Percentiles rank a stretch among this genome's conserved stretches.
These are phyloP conservation scores for Rhodophaea formosa DNA, from an alignment of 2,888 invertebrate species.

Conservation along the genomic window DNA sequence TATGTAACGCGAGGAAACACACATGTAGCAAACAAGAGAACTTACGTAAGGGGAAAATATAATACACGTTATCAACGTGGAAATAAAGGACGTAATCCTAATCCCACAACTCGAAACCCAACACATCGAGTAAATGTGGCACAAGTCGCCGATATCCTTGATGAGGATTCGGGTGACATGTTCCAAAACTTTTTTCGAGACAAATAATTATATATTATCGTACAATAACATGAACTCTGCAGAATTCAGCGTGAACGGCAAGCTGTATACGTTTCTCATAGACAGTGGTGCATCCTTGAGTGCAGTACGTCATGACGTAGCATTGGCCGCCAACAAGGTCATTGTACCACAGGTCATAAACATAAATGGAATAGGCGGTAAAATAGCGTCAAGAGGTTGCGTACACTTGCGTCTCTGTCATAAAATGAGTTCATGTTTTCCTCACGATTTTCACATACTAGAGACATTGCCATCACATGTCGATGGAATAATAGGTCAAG, in stretches of 20 bases:
- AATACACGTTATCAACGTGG: neutral
- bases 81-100: neutral
- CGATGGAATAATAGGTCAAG: slow-evolving; percentile 1
- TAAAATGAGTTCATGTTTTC: neutral
- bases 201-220: too few relatives aligned
- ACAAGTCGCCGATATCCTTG: too few relatives aligned
- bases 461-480: neutral
- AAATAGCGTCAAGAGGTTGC: too few relatives aligned
- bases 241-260: neutral
- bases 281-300: too few relatives aligned
- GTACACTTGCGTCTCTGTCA: neutral
- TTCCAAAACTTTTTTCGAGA: too few relatives aligned
- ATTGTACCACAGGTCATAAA: too few relatives aligned
- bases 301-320: too few relatives aligned
- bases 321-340: too few relatives aligned
- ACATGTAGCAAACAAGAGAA: neutral
- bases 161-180: too few relatives aligned
- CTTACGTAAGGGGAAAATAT: neutral
- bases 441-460: neutral
- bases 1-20: too few relatives aligned
- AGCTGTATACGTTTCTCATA: neutral
- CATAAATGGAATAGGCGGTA: too few relatives aligned
- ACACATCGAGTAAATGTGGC: neutral
- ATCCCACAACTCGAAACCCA: neutral
- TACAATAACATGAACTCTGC: too few relatives aligned